phyloP scores from a whole-genome alignment of 37 sponge, comb jelly and placozoan genomes.

The Beroe ovata region DNA sequence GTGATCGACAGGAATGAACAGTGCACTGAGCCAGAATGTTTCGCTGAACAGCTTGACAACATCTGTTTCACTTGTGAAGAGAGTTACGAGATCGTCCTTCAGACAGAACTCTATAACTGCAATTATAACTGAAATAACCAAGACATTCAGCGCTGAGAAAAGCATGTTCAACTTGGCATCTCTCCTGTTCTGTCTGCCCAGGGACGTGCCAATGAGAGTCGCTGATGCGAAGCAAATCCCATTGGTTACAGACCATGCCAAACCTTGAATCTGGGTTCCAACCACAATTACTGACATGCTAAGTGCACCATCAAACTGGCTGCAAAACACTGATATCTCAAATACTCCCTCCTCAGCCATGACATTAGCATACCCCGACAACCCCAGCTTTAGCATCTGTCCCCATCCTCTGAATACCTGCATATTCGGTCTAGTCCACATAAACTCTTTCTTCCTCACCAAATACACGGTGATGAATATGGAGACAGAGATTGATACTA shows the following conservation, averaged over 20 bases:
- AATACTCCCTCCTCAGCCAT: not conserved
- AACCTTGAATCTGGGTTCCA: not conserved
- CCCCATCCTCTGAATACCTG: not conserved
- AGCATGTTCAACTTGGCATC: not conserved
- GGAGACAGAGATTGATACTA: not conserved
- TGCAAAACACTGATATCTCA: conserved; percentile 16
- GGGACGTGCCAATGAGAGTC: not conserved
- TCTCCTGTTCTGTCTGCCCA: not conserved
- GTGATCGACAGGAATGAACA: conserved; percentile 3
- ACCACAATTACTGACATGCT: not conserved
- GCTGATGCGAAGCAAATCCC: not conserved
- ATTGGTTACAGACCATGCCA: not conserved
- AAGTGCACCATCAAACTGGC: not conserved
- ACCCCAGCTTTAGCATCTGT: not conserved
- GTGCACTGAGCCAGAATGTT: not conserved
- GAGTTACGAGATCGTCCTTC: not conserved
- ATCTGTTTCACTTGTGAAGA: not conserved
- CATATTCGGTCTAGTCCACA: not conserved
- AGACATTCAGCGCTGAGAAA: not conserved
- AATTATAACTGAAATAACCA: not conserved
- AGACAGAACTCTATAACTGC: not conserved
- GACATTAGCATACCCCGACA: not conserved
- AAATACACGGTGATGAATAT: not conserved
- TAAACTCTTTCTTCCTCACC: not conserved
- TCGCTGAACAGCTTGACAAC: not conserved